Conservation (phyloP, 2,797 vertebrate genomes). For the Hyperoplus immaculatus region DNA sequence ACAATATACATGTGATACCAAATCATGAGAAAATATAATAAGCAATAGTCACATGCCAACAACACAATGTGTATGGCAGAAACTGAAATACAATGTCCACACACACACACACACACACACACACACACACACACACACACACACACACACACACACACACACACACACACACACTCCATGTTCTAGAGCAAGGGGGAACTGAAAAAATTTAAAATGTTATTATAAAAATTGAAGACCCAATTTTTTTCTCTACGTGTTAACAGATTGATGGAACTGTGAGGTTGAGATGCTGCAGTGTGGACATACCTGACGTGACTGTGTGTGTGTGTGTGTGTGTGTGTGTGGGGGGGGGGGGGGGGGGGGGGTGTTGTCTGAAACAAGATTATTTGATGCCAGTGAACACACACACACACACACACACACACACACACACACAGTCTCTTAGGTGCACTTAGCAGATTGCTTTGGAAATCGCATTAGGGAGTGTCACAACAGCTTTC, state of each 20-base stretch:
- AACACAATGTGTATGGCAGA: too few species aligned
- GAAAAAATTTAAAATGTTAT: background rate
- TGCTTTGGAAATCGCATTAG: slow-evolving; percentile 97
- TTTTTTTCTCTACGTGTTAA: background rate
- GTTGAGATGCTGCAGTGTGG: background rate
- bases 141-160: too few species aligned
- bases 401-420: slow-evolving; percentile 52
- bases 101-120: too few species aligned
- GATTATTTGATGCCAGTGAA: slow-evolving; percentile 70
- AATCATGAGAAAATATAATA: too few species aligned
- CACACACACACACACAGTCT: slow-evolving; percentile 52
- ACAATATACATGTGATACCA: too few species aligned
- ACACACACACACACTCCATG: too few species aligned
- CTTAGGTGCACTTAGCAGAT: slow-evolving; percentile 92
- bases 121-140: too few species aligned
- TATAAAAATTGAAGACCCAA: background rate
- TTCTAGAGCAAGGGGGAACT: too few species aligned
- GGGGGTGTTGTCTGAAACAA: slow-evolving; percentile 58
- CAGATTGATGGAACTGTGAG: background rate
- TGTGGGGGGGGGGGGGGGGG: background rate
- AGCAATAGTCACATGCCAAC: too few species aligned
- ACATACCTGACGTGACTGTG: slow-evolving; percentile 12
- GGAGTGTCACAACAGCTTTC: slow-evolving; percentile 88
- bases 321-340: background rate
- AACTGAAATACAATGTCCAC: too few species aligned